phyloP scores from a whole-genome alignment of 2,113 vertebrate species.

The Plotosus lineatus region DNA sequence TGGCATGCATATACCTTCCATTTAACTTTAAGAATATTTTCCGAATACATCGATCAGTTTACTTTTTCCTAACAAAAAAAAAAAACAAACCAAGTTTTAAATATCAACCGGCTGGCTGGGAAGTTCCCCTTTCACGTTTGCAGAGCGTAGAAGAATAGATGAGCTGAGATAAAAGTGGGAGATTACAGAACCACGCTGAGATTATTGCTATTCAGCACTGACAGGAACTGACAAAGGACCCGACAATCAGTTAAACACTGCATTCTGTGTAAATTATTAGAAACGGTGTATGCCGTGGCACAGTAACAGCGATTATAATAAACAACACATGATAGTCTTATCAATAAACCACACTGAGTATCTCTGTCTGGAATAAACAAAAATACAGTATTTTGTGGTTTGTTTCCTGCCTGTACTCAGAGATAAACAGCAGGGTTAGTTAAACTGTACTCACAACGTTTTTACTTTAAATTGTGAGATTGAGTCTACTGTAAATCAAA shows the following conservation, averaged over 20 bases:
- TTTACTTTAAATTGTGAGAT: background rate
- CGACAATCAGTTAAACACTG: conserved; percentile 8
- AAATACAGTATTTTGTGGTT: conserved; percentile 27
- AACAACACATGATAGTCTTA: background rate
- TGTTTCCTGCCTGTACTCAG: conserved; percentile 36
- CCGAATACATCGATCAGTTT: conserved; percentile 58
- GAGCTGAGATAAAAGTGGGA: conserved; percentile 44
- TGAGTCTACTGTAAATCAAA: conserved; percentile 10
- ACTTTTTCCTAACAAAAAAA: conserved; percentile 46
- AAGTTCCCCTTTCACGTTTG: conserved; percentile 75
- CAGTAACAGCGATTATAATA: background rate
- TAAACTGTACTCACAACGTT: background rate
- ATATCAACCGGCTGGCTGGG: conserved; percentile 74
- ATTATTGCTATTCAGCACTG: conserved; percentile 50
- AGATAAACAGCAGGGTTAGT: conserved; percentile 28
- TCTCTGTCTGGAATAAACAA: conserved; percentile 1
- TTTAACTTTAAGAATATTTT: background rate
- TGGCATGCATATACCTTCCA: background rate
- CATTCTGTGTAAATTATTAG: background rate
- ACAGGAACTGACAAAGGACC: conserved; percentile 35
- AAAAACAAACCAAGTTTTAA: conserved; percentile 69
- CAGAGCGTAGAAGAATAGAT: conserved; percentile 43
- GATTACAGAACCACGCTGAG: conserved; percentile 50
- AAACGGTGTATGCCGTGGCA: background rate
- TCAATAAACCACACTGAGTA: conserved; percentile 16